Conservation (phyloP, 2,888 invertebrate species). For the Patella caerulea region DNA sequence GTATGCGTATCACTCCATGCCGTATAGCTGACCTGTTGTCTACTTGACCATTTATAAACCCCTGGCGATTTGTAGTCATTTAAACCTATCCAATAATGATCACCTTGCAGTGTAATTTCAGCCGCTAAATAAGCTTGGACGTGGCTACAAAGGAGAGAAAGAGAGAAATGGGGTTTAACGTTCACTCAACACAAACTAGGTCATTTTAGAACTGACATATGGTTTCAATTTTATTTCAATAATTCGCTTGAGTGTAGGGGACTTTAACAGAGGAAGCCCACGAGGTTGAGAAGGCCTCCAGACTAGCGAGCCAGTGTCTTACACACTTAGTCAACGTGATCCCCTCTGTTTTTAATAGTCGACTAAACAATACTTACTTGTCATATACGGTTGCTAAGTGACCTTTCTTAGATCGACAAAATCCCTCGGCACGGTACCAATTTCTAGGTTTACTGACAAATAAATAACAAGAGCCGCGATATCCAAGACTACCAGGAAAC, state of each 20-base stretch:
- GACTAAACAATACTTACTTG: conserved; percentile 34
- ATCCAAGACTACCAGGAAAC: conserved; percentile 46
- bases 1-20: conserved; percentile 57
- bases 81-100: conserved; percentile 57
- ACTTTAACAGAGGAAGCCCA: too few relatives aligned
- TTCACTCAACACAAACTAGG: too few relatives aligned
- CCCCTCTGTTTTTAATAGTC: not conserved
- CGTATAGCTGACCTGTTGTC: conserved; percentile 42
- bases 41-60: conserved; percentile 47
- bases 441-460: conserved; percentile 28
- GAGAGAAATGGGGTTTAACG: not conserved
- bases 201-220: too few relatives aligned
- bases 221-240: too few relatives aligned
- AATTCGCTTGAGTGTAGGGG: too few relatives aligned
- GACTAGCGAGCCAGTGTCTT: too few relatives aligned
- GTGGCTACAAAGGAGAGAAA: conserved; percentile 5
- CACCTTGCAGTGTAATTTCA: conserved; percentile 38
- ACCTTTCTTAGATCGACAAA: conserved; percentile 41
- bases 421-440: conserved; percentile 38
- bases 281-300: too few relatives aligned
- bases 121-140: conserved; percentile 51
- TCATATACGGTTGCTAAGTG: conserved; percentile 49
- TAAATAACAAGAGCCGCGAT: conserved; percentile 46
- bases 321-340: too few relatives aligned
- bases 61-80: conserved; percentile 41